Evolutionary conservation across 2,113 vertebrate species (phyloP).

Genomic region (Rhodinocichla rosea): DNA sequence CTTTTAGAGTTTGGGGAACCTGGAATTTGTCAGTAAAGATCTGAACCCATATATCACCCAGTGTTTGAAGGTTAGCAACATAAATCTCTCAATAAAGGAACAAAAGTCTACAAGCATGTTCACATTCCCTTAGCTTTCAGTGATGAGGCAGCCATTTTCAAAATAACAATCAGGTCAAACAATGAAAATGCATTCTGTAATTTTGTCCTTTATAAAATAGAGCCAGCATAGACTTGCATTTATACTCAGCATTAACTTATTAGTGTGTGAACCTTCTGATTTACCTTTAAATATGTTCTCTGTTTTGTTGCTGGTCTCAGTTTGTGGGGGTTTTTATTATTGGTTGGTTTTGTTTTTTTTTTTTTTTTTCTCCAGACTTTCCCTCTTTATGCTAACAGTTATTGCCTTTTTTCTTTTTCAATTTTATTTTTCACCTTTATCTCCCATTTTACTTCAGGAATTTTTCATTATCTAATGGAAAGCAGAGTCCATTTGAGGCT

Average conservation of each 20-base stretch:
- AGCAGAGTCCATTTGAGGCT: not conserved
- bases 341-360: not conserved
- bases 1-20: constrained; percentile 14
- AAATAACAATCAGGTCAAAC: constrained; percentile 47
- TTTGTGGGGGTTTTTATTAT: not conserved
- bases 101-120: constrained; percentile 26
- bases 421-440: not conserved
- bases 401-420: not conserved
- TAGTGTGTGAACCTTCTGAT: not conserved
- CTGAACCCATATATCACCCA: constrained; percentile 13
- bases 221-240: not conserved
- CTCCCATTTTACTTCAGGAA: not conserved
- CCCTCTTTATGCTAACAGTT: not conserved
- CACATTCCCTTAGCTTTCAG: constrained; percentile 10
- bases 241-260: not conserved
- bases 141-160: constrained; percentile 39
- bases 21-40: constrained; percentile 39
- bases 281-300: not conserved
- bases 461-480: not conserved
- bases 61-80: constrained; percentile 52
- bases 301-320: not conserved
- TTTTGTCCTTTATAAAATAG: not conserved
- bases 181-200: not conserved
- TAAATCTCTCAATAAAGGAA: constrained; percentile 63
- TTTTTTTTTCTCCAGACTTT: not conserved